phyloP scores from a whole-genome alignment of 2,113 vertebrate genomes.

The Corythoichthys haematopterus region DNA sequence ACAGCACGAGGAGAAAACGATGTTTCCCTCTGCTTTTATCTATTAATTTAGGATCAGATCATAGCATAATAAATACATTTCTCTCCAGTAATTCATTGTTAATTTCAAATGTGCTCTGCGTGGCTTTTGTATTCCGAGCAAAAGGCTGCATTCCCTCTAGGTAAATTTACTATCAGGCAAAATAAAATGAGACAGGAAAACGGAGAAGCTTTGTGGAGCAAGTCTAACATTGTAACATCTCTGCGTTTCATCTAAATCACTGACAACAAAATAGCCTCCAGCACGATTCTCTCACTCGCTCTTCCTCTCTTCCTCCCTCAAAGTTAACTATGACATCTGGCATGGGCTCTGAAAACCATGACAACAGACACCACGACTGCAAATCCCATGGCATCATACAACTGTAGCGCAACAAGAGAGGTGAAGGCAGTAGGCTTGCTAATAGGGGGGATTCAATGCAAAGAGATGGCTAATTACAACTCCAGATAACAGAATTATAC shows the following conservation, averaged over 20 bases:
- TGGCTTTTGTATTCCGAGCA: conserved; percentile 50
- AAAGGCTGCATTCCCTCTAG: conserved; percentile 64
- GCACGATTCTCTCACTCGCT: conserved; percentile 67
- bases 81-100: conserved; percentile 44
- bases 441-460: conserved; percentile 68
- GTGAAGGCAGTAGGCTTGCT: conserved; percentile 70
- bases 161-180: conserved; percentile 62
- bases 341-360: conserved; percentile 79
- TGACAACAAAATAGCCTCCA: conserved; percentile 80
- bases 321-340: conserved; percentile 82
- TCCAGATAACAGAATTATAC: conserved; percentile 72
- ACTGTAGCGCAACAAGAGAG: conserved; percentile 65
- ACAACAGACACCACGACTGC: conserved; percentile 76
- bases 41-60: conserved; percentile 3
- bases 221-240: conserved; percentile 74
- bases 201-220: conserved; percentile 57
- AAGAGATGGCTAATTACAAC: conserved; percentile 74
- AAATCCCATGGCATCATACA: conserved; percentile 69
- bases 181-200: conserved; percentile 29
- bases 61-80: conserved; percentile 29
- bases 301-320: conserved; percentile 60
- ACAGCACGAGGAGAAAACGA: background rate
- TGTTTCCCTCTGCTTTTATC: conserved; percentile 1
- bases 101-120: conserved; percentile 51
- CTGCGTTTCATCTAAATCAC: conserved; percentile 76